Evolutionary conservation across 2,113 vertebrate species (phyloP).

Genomic region (Anhinga rufa): DNA sequence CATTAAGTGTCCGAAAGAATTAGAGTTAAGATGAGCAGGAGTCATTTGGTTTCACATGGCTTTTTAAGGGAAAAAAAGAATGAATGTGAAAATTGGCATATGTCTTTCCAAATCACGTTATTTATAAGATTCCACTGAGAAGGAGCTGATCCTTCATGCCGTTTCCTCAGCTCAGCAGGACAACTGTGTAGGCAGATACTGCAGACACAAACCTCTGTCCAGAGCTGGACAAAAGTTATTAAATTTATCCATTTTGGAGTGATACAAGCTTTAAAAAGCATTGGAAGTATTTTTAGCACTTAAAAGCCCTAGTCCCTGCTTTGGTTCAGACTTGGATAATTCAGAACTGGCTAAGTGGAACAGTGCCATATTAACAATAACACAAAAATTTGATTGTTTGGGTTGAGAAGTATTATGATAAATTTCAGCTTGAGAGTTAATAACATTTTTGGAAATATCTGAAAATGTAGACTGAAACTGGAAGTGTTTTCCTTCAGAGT

Average conservation of each 20-base stretch:
- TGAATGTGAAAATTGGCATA: neutral
- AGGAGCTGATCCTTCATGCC: neutral
- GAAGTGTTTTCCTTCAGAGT: neutral
- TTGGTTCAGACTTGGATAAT: neutral
- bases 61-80: neutral
- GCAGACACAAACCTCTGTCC: neutral
- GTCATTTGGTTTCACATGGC: neutral
- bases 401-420: neutral
- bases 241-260: neutral
- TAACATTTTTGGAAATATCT: neutral
- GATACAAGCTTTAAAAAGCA: neutral
- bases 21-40: neutral
- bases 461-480: neutral
- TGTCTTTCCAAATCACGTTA: neutral
- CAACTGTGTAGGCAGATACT: neutral
- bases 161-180: neutral
- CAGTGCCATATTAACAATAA: neutral
- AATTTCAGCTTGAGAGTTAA: slow-evolving; percentile 17
- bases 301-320: neutral
- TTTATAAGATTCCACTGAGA: neutral
- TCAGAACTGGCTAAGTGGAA: neutral
- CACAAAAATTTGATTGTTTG: neutral
- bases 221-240: neutral
- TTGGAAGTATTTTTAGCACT: neutral
- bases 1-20: neutral